phyloP scores from a whole-genome alignment of 1,140 invertebrate genomes.

The Drosophila nebulosa region DNA sequence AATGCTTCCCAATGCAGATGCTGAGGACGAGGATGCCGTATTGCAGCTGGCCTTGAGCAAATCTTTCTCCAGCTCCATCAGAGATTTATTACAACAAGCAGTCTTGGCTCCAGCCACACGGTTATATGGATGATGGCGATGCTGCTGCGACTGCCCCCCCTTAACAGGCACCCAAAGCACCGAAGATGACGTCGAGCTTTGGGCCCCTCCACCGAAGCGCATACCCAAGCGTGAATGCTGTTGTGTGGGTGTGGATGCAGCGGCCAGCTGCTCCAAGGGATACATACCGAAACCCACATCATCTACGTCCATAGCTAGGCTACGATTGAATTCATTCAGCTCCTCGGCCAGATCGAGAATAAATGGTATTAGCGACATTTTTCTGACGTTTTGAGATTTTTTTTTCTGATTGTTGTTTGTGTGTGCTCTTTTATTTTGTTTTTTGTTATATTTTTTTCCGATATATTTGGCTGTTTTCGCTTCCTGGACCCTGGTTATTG shows the following conservation, averaged over 20 bases:
- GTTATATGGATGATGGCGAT: conserved; percentile 73
- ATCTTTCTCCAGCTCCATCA: conserved; percentile 69
- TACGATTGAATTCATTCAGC: conserved; percentile 71
- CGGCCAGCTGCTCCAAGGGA: conserved; percentile 57
- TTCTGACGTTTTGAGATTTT: conserved; percentile 1
- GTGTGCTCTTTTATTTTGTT: neutral
- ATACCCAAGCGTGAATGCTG: conserved; percentile 33
- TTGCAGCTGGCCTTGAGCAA: conserved; percentile 37
- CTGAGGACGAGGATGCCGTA: conserved; percentile 2
- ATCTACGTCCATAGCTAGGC: conserved; percentile 70
- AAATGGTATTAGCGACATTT: conserved; percentile 77
- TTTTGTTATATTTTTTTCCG: neutral
- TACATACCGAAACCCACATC: conserved; percentile 73
- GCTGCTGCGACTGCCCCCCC: conserved; percentile 35
- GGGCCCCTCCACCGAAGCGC: conserved; percentile 35
- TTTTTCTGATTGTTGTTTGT: neutral
- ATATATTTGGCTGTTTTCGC: conserved; percentile 2
- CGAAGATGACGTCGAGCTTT: conserved; percentile 28
- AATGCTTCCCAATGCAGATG: conserved; percentile 11
- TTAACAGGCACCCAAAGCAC: conserved; percentile 68
- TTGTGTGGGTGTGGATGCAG: conserved; percentile 35
- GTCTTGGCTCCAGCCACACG: conserved; percentile 68
- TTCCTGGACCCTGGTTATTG: conserved; percentile 9
- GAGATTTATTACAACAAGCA: conserved; percentile 67
- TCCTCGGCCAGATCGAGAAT: conserved; percentile 79